A percentile compares a stretch with the other conserved stretches of the same genome.
phyloP scores from a whole-genome alignment of 1,140 invertebrate genomes.

The Andricus grossulariae region DNA sequence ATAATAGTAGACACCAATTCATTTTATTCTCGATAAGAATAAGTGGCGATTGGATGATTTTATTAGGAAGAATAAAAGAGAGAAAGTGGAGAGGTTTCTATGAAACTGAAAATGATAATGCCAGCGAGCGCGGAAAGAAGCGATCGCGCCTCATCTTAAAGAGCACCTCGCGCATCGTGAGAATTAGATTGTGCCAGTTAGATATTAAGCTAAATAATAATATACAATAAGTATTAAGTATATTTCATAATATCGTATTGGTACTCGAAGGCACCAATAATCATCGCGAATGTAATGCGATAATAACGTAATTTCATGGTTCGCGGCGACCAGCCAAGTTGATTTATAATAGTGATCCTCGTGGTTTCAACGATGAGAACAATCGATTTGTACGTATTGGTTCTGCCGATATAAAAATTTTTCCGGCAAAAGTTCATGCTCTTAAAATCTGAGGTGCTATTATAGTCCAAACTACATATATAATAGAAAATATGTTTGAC shows the following conservation, averaged over 20 bases:
- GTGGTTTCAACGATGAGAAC: constrained; percentile 22
- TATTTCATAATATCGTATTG: constrained; percentile 32
- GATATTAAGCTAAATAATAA: constrained; percentile 48
- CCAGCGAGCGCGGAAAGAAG: neutral
- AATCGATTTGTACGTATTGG: constrained; percentile 9
- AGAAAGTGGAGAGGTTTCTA: neutral
- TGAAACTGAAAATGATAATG: neutral
- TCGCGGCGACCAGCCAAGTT: constrained; percentile 19
- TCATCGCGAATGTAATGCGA: constrained; percentile 23
- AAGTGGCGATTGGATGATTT: too few relatives aligned
- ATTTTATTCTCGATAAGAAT: too few relatives aligned
- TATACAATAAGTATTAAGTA: constrained; percentile 22
- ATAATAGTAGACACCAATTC: too few relatives aligned
- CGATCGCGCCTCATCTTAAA: constrained; percentile 49
- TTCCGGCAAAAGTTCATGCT: neutral
- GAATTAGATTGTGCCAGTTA: constrained; percentile 50
- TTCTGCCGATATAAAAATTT: neutral
- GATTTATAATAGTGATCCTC: constrained; percentile 27
- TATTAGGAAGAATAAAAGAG: neutral
- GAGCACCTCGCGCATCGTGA: constrained; percentile 40
- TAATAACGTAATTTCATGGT: constrained; percentile 29
- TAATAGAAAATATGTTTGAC: too few relatives aligned
- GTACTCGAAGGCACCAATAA: constrained; percentile 24
- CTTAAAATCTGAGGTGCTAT: too few relatives aligned
- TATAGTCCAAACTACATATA: too few relatives aligned